Evolutionary conservation across 1,140 invertebrate species (phyloP).

Genomic region (Lucilia sericata): DNA sequence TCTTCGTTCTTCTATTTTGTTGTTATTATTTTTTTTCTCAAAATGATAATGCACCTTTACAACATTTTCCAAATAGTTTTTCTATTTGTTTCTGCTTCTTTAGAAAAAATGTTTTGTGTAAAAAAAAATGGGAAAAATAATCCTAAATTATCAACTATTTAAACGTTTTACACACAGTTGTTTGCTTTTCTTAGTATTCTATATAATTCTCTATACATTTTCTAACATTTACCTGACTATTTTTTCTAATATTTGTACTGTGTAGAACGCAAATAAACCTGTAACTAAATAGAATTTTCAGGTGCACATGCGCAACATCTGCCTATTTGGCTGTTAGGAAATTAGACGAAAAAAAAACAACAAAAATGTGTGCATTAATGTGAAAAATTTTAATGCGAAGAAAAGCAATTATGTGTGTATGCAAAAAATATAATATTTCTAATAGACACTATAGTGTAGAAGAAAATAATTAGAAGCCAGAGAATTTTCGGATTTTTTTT

Average conservation of each 20-base stretch:
- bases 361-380: neutral
- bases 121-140: neutral
- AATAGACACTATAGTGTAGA: too few species aligned
- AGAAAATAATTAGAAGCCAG: too few species aligned
- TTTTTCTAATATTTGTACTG: neutral
- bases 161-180: neutral
- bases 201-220: neutral
- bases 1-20: neutral
- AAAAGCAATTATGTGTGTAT: too few species aligned
- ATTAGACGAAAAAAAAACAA: neutral
- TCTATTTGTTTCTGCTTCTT: neutral
- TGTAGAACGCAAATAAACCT: neutral
- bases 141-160: slow-evolving; percentile 35
- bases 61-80: neutral
- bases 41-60: neutral
- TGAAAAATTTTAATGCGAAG: neutral
- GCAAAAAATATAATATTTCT: too few species aligned
- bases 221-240: neutral
- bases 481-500: too few species aligned
- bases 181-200: neutral
- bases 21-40: neutral
- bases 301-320: slow-evolving; percentile 8
- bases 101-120: neutral
- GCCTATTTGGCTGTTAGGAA: neutral
- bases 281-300: neutral